These are phyloP conservation scores for Tyrophagus putrescentiae DNA, from an alignment of 1,140 invertebrate genomes.

Conservation along the genomic window DNA sequence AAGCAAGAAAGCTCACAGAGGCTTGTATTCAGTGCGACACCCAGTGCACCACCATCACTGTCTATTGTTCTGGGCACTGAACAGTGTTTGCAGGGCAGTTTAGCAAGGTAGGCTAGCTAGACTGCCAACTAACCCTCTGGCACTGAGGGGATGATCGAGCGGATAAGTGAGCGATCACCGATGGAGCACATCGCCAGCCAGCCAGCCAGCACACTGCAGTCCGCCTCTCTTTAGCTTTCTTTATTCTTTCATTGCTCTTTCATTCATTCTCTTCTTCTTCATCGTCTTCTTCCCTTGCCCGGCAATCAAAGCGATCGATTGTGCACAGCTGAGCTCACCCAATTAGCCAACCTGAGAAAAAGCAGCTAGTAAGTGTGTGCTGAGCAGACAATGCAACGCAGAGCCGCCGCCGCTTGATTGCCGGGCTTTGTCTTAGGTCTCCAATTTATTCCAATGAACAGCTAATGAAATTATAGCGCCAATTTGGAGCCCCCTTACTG, in stretches of 20 bases:
- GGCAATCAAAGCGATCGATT: slow-evolving; percentile 1
- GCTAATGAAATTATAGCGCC: slow-evolving; percentile 11
- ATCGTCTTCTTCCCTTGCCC: no score
- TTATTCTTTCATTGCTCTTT: no score
- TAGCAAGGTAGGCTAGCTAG: no score
- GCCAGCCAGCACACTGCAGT: no score
- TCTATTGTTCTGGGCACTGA: neutral
- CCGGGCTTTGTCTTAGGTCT: neutral
- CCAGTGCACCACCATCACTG: neutral
- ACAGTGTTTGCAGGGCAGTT: no score
- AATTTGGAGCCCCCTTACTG: neutral
- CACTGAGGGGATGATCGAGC: slow-evolving; percentile 7
- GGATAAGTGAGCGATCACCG: slow-evolving; percentile 12
- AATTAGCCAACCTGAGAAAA: no score
- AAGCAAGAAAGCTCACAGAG: no score
- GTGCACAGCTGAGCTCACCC: no score
- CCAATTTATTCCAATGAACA: slow-evolving; percentile 1
- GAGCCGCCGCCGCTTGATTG: neutral
- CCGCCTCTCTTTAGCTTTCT: no score
- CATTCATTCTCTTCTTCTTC: no score
- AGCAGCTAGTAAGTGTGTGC: no score
- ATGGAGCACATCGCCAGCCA: neutral
- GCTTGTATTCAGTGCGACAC: neutral
- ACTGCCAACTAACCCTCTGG: slow-evolving; percentile 12
- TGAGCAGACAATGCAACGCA: no score